Evolutionary conservation across 2,113 vertebrate species (phyloP), one percentile per base, ranked within the genome.

Genomic region (Phoenicopterus ruber): DNA sequence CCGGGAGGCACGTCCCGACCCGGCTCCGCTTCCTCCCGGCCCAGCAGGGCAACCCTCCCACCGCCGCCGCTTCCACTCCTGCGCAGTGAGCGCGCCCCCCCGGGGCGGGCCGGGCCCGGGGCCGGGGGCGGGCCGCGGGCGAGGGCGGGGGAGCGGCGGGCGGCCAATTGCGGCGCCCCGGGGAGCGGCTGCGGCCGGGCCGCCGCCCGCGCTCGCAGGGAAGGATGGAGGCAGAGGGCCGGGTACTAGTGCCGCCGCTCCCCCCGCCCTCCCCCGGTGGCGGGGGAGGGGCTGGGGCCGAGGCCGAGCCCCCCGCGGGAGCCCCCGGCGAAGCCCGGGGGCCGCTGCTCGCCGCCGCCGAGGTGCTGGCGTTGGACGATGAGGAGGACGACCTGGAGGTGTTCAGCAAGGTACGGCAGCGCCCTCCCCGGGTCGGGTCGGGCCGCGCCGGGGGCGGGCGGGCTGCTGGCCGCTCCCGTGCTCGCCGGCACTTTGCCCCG

Each of bases 321-420:
- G 16, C 29, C 28, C 52, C 44, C 19, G 62, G 86, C 19, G n/a
- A 65, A 11, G 85, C 78, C 25, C 91, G 32, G 24, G 91, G 65
- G 31, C 90, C 50, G 42, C 89, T 62, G 40, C 87, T 83, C 84
- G 91, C 72, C 82, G 86, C 88, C 83, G 38, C 79, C 36, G 97
- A 95, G 49, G 95, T 96, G 88, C 96, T 98, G 97, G 94, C 88
- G 36, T 76, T 98, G 57, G 98, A 98, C 63, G 98, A 98, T 52
- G 98, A 98, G n/a, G 98, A 98, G 86, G 98, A 98, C n/a, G 98
- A 98, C 76, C 96, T 98, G 96, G 98, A 98, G 97, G 98, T 98
- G 91, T 98, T 98, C 97, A 98, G 98, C 52, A 98, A 98, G 98
- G 98, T 98, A 97, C 86, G 76, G 69, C n/a, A 28, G 52, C 49